Evolutionary conservation across 2,888 invertebrate species (phyloP), one percentile per base, ranked within the genome.

Genomic region (Acronicta leporina): DNA sequence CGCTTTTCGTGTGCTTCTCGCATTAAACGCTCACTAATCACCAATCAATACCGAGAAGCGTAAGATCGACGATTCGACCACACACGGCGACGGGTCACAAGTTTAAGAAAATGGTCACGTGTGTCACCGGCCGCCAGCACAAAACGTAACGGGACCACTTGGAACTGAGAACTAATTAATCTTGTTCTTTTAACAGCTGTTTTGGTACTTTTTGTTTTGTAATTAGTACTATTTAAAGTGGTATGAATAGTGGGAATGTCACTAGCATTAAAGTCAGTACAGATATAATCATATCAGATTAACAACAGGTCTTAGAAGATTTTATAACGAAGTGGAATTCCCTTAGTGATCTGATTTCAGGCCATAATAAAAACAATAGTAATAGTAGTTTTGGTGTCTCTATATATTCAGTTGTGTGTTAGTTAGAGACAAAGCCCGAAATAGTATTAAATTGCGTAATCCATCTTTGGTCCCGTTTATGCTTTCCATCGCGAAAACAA

Each of bases 71-170:
- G 73, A 67, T 70, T 65, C 69, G 80, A 69, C 82, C 82, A 81
- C 82, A 82, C 82, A 80, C 78, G 68, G 57, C 45, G 78, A 25
- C 56, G 41, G 66, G 78, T 71, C 70, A 74, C 77, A 48, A 48
- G 68, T 57, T 75, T 76, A 76, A 79, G 72, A 82, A 76, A 64
- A 76, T 59, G 60, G 63, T 78, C 78, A 78, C 78, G 78, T 73
- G 68, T 73, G 64, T 59, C 63, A 68, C 62, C 48, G 53, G 41
- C 49, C 60, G 62, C 61, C 54, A 45, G 30, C 16, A 68, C 74
- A 65, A 62, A 58, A 72, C 59, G 61, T 69, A 77, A 75, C 77
- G 77, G 75, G 48, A 54, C 58, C 50, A 42, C 42, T 35, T 33
- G 15, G 48, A 48, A 51, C 52, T 7, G 58, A 52, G 43, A 63